A percentile compares a stretch with the other conserved stretches of the same genome.
These are phyloP conservation scores for Globicephala melas DNA, from an alignment of 2,113 vertebrate genomes.

Conservation along the genomic window DNA sequence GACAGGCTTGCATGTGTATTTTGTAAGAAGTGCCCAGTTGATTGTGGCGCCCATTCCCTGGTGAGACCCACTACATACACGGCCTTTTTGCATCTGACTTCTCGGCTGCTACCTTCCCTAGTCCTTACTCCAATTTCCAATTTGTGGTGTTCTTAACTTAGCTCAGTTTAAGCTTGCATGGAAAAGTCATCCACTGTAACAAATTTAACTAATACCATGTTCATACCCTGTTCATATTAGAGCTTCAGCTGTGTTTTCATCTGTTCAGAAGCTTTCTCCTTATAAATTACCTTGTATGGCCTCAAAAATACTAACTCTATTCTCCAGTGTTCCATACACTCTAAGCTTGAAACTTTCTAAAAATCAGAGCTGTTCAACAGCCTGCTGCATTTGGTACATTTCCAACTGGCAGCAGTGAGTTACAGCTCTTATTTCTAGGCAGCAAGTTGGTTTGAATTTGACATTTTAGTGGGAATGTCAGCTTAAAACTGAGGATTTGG, in stretches of 20 bases:
- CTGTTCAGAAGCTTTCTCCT: constrained; percentile 41
- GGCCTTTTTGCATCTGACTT: not conserved
- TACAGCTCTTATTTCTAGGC: constrained; percentile 54
- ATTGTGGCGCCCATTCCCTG: not conserved
- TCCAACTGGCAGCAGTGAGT: constrained; percentile 47
- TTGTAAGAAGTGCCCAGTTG: not conserved
- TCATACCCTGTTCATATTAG: constrained; percentile 23
- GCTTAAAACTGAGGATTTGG: constrained; percentile 42
- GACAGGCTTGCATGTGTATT: not conserved
- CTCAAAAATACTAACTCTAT: constrained; percentile 55
- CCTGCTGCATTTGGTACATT: constrained; percentile 48
- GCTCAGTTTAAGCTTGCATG: not conserved
- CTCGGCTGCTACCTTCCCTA: not conserved
- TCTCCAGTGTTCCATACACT: constrained; percentile 11
- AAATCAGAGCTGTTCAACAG: constrained; percentile 50
- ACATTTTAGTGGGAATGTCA: constrained; percentile 61
- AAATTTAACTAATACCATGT: not conserved
- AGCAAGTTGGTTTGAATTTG: constrained; percentile 61
- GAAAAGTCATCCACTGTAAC: not conserved
- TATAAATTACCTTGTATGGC: constrained; percentile 51
- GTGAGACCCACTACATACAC: not conserved
- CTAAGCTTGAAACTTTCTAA: constrained; percentile 56
- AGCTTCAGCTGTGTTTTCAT: constrained; percentile 39
- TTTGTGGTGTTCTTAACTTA: constrained; percentile 21
- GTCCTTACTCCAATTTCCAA: not conserved